A percentile compares a stretch with the other conserved stretches of the same genome.
These are phyloP conservation scores for Drosophila chauvacae DNA, from an alignment of 1,140 invertebrate species.

Conservation along the genomic window DNA sequence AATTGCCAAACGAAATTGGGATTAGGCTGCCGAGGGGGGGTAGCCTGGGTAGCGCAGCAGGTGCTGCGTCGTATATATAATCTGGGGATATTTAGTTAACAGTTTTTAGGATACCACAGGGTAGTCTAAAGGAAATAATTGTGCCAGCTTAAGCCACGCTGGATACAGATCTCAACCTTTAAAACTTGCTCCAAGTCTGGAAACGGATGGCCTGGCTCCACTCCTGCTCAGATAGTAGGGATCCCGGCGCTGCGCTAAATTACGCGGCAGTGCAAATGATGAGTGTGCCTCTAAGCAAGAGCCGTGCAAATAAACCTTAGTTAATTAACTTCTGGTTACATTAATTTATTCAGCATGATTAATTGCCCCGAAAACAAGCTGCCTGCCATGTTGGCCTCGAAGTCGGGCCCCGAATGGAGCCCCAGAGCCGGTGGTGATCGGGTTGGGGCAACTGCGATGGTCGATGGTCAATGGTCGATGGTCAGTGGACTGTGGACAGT, in stretches of 20 bases:
- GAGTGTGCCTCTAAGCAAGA: constrained; percentile 48
- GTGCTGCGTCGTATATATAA: background rate
- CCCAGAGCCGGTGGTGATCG: constrained; percentile 8
- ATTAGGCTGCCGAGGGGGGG: constrained; percentile 9
- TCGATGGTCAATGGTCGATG: constrained; percentile 35
- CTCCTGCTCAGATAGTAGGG: background rate
- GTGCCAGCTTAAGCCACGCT: background rate
- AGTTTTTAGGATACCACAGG: background rate
- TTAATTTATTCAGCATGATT: constrained; percentile 80
- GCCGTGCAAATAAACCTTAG: constrained; percentile 76
- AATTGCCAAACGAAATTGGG: constrained; percentile 33
- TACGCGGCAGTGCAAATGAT: constrained; percentile 27
- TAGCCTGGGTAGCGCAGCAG: constrained; percentile 5
- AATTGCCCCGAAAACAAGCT: constrained; percentile 65
- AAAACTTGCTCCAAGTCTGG: background rate
- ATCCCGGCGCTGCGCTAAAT: constrained; percentile 12
- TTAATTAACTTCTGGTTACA: constrained; percentile 80
- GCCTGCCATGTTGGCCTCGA: constrained; percentile 52
- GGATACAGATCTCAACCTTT: background rate
- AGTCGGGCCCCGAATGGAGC: constrained; percentile 11
- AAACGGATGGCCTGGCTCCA: background rate
- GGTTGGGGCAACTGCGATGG: constrained; percentile 19
- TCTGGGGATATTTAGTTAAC: background rate
- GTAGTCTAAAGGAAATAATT: background rate
- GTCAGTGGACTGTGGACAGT: constrained; percentile 30